Evolutionary conservation across 2,797 vertebrate genomes (phyloP), one percentile per base, ranked within the genome.

Genomic region (Lagodon rhomboides): DNA sequence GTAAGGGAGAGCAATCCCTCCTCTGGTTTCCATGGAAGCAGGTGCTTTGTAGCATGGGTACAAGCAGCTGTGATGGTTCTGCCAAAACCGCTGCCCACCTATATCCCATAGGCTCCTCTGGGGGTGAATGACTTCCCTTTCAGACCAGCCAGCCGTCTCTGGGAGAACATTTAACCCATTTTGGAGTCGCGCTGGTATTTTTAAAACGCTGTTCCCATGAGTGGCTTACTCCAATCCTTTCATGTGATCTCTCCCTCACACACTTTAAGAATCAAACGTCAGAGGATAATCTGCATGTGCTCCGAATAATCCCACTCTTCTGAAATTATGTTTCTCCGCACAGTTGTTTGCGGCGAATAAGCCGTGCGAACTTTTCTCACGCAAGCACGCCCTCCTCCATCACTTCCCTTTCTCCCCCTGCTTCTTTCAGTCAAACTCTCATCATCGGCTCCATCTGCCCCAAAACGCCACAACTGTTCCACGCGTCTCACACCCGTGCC

Each of bases 11-110:
- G 93, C 90, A 88, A 92, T 94, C 86, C 85, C 76, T 92, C 87
- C 78, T 79, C 59, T 78, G 70, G 95, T 96, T 96, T 93, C 95
- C 94, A 95, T 96, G 94, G 95, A 82, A 95, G 93, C 95, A 85
- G 87, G 86, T 92, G 82, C 84, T 77, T 85, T 89, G 80, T 90
- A 83, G 74, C 73, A 74, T 79, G 82, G 91, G 87, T 90, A 89
- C 73, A 34, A 34, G 34, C 80, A 79, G 79, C 63, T n/a, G 18
- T 47, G 66, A 68, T 85, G 87, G 83, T 81, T 68, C 67, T 93
- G 92, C 92, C 93, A 94, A 91, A 93, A 89, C 87, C 63, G 58
- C 89, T 91, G 84, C 92, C 91, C 88, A 94, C 92, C 91, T 93
- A 84, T 86, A 86, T 92, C 85, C 88, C 81, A 78, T 80, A 85